Percentiles rank a stretch among this genome's conserved stretches.
Evolutionary conservation across 2,888 invertebrate genomes (phyloP).

Genomic region (Hoplodrina blanda): DNA sequence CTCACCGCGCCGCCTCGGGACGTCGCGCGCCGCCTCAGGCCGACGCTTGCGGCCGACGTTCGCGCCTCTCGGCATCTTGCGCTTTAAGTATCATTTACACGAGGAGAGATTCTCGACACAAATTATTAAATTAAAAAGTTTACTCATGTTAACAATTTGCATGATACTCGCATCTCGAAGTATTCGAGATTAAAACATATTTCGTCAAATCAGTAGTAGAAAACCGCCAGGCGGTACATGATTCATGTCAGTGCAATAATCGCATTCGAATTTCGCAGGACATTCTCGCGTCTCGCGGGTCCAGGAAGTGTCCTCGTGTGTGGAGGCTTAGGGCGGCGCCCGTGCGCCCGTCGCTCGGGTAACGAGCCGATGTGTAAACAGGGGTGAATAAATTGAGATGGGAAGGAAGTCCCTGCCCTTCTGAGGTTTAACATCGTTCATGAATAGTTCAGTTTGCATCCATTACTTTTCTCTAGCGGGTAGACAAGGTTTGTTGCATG

Average conservation of each 20-base stretch:
- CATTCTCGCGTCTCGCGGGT: not conserved
- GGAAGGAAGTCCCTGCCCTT: not conserved
- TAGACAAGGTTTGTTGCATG: no score
- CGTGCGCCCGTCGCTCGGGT: not conserved
- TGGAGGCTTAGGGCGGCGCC: not conserved
- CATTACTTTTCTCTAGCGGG: no score
- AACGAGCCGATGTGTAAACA: constrained; percentile 5
- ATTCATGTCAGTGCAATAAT: no score
- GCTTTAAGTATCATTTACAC: not conserved
- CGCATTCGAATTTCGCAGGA: not conserved
- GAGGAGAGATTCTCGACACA: no score
- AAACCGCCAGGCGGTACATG: no score
- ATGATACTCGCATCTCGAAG: no score
- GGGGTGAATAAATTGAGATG: not conserved
- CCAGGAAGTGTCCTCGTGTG: not conserved
- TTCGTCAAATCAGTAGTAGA: no score
- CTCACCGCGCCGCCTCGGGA: not conserved
- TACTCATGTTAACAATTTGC: no score
- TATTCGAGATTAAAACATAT: no score
- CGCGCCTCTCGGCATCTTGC: not conserved
- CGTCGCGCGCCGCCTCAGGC: not conserved
- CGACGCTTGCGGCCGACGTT: not conserved
- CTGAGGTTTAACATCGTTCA: constrained; percentile 1
- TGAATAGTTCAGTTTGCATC: not conserved
- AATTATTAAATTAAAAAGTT: no score